Conservation (phyloP, 2,888 invertebrate genomes). For the Diploptera punctata region DNA sequence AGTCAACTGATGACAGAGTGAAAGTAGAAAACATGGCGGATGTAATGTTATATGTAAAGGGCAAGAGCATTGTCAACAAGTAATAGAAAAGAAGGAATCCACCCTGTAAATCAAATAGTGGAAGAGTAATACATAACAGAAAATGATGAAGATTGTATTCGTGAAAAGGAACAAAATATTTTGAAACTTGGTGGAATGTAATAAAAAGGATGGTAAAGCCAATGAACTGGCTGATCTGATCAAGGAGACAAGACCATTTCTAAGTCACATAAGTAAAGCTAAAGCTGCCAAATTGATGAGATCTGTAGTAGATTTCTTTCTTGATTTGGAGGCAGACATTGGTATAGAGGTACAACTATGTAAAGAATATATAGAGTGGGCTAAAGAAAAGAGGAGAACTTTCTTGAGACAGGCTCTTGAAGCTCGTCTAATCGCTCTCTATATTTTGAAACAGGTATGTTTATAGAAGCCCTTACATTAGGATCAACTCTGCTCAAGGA, state of each 20-base stretch:
- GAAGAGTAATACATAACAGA: slow-evolving; percentile 77
- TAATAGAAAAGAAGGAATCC: slow-evolving; percentile 77
- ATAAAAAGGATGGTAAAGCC: slow-evolving; percentile 93
- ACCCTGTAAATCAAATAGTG: slow-evolving; percentile 77
- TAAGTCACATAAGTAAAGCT: slow-evolving; percentile 95
- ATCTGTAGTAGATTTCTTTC: slow-evolving; percentile 94
- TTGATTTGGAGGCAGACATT: slow-evolving; percentile 95
- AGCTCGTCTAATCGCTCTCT: slow-evolving; percentile 90
- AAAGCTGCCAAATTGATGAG: slow-evolving; percentile 98
- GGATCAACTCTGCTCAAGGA: slow-evolving; percentile 91
- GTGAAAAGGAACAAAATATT: slow-evolving; percentile 92
- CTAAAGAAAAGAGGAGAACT: slow-evolving; percentile 95
- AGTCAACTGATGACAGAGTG: slow-evolving; percentile 56
- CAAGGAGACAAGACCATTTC: slow-evolving; percentile 93
- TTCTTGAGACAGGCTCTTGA: slow-evolving; percentile 96
- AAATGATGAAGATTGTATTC: slow-evolving; percentile 90
- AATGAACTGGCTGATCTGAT: slow-evolving; percentile 92
- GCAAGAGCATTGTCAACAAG: slow-evolving; percentile 77
- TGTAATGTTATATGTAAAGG: slow-evolving; percentile 88
- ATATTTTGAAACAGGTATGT: slow-evolving; percentile 92
- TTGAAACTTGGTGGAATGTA: slow-evolving; percentile 89
- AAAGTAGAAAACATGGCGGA: slow-evolving; percentile 76
- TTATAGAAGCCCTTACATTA: slow-evolving; percentile 82
- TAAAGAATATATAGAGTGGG: slow-evolving; percentile 99
- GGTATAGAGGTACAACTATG: slow-evolving; percentile 91